Evolutionary conservation across 2,797 vertebrate genomes (phyloP).

Genomic region (Anguilla marmorata): DNA sequence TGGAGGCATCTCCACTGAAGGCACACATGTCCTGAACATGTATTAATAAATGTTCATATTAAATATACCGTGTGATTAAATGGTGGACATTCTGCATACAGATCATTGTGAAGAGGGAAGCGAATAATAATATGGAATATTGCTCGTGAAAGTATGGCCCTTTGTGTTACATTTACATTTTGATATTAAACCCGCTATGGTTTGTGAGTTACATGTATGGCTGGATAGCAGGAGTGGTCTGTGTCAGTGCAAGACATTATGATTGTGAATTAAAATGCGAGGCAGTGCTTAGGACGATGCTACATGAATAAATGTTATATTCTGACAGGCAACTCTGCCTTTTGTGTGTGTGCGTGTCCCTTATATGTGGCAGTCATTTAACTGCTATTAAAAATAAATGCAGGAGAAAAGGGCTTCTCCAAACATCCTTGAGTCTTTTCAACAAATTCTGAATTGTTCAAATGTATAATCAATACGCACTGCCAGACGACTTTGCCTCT

Average conservation of each 20-base stretch:
- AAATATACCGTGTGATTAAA: constrained; percentile 50
- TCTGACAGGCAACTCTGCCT: neutral
- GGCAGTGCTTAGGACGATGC: neutral
- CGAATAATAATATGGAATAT: constrained; percentile 33
- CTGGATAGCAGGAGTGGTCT: constrained; percentile 13
- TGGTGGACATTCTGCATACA: constrained; percentile 33
- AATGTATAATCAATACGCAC: neutral
- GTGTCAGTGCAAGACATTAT: constrained; percentile 33
- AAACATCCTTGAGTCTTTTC: neutral
- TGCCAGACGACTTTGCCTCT: neutral
- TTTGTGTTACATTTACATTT: constrained; percentile 50
- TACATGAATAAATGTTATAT: constrained; percentile 1
- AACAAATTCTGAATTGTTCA: neutral
- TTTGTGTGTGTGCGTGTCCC: neutral
- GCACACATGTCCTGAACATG: constrained; percentile 57
- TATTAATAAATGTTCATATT: constrained; percentile 61
- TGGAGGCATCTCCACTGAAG: constrained; percentile 27
- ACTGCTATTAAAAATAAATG: constrained; percentile 1
- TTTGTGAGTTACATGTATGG: constrained; percentile 38
- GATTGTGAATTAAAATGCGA: constrained; percentile 9
- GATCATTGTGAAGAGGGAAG: constrained; percentile 49
- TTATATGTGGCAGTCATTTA: neutral
- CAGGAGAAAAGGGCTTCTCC: neutral
- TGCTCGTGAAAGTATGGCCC: constrained; percentile 44
- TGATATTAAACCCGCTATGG: constrained; percentile 49